Percentiles rank a stretch among this genome's conserved stretches.
phyloP scores from a whole-genome alignment of 2,888 invertebrate species.

The Drosophila picticornis region DNA sequence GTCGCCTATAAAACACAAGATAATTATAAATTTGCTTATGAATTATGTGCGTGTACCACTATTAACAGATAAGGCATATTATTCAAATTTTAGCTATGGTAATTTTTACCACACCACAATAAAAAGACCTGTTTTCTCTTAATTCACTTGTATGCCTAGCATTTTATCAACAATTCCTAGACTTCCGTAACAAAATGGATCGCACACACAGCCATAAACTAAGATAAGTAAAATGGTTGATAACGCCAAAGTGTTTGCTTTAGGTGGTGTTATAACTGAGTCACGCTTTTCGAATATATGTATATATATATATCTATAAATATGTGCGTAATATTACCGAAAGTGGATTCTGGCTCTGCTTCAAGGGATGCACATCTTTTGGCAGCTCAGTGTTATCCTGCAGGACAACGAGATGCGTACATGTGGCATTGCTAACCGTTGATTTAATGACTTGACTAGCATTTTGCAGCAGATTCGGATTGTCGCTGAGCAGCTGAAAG shows the following conservation, averaged over 20 bases:
- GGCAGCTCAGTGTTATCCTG: conserved; percentile 20
- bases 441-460: conserved; percentile 52
- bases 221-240: conserved; percentile 52
- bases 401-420: conserved; percentile 53
- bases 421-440: conserved; percentile 45
- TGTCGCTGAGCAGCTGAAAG: conserved; percentile 51
- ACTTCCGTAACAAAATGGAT: conserved; percentile 26
- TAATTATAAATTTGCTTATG: background rate
- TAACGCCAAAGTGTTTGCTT: conserved; percentile 26
- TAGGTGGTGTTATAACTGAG: conserved; percentile 20
- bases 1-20: conserved; percentile 65
- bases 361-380: conserved; percentile 50
- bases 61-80: background rate
- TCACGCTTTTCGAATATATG: conserved; percentile 8
- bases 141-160: background rate
- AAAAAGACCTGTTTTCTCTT: background rate
- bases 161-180: conserved; percentile 26
- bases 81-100: background rate
- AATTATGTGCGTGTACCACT: background rate
- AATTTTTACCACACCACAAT: background rate
- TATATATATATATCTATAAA: background rate
- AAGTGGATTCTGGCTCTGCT: conserved; percentile 68
- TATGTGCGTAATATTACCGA: conserved; percentile 60
- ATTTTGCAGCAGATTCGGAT: conserved; percentile 43
- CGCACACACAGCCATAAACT: conserved; percentile 1